Conservation (phyloP, 2,797 vertebrate species). For the Scolopax rusticola region DNA sequence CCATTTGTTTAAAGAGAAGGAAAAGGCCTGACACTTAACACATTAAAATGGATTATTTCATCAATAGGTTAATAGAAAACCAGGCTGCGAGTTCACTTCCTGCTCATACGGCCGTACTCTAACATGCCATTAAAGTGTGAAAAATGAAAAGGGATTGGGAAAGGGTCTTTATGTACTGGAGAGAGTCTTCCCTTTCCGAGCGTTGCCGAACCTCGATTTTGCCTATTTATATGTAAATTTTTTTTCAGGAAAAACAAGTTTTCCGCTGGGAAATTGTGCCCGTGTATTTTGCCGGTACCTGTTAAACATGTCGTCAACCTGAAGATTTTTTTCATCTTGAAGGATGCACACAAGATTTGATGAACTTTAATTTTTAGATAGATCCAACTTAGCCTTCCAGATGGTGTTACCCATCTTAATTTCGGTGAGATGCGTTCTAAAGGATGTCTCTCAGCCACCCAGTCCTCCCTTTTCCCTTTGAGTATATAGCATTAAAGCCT, state of each 20-base stretch:
- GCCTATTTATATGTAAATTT: conserved; percentile 81
- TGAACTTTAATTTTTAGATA: neutral
- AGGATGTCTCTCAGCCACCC: neutral
- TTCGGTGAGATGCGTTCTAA: neutral
- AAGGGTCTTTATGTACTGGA: neutral
- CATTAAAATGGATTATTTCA: conserved; percentile 78
- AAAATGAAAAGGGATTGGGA: conserved; percentile 47
- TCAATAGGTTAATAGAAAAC: conserved; percentile 81
- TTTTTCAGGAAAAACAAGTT: conserved; percentile 60
- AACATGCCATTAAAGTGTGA: conserved; percentile 54
- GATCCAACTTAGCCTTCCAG: neutral
- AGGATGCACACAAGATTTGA: neutral
- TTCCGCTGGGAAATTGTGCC: neutral
- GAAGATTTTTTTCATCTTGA: neutral
- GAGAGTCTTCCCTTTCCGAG: neutral
- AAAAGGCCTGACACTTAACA: conserved; percentile 54
- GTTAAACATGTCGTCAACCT: neutral
- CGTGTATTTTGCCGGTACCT: neutral
- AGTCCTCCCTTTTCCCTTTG: neutral
- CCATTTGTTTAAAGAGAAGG: conserved; percentile 66
- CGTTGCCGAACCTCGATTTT: neutral
- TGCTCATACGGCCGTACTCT: neutral
- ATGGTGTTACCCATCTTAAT: neutral
- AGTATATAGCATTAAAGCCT: neutral
- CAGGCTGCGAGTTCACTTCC: conserved; percentile 60